A percentile compares a stretch with the other conserved stretches of the same genome.
These are phyloP conservation scores for Drosophila neotestacea DNA, from an alignment of 2,888 invertebrate genomes.

Conservation along the genomic window DNA sequence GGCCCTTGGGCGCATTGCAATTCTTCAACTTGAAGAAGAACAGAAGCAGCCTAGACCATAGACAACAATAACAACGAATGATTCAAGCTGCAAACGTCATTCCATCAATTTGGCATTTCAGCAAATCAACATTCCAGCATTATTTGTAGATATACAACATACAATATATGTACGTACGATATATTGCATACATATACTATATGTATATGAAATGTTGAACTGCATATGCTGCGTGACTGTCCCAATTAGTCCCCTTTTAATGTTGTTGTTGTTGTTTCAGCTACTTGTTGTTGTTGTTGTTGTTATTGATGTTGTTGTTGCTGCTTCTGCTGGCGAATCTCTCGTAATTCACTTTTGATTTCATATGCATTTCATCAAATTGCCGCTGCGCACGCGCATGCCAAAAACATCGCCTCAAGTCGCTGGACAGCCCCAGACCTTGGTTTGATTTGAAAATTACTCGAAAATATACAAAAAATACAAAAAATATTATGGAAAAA, in stretches of 20 bases:
- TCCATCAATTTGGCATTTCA: constrained; percentile 15
- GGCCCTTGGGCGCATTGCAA: constrained; percentile 31
- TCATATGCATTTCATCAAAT: constrained; percentile 82
- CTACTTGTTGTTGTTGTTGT: constrained; percentile 24
- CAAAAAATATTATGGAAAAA: constrained; percentile 14
- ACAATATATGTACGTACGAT: constrained; percentile 2
- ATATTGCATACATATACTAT: constrained; percentile 31
- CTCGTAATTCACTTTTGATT: constrained; percentile 81
- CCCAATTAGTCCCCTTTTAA: constrained; percentile 57
- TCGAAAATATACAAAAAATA: constrained; percentile 40
- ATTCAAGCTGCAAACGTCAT: constrained; percentile 6
- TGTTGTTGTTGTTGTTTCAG: constrained; percentile 23
- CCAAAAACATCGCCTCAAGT: constrained; percentile 60
- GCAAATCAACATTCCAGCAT: constrained; percentile 13
- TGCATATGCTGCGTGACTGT: constrained; percentile 65
- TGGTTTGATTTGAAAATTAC: constrained; percentile 76
- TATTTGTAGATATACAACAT: constrained; percentile 10
- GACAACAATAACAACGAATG: constrained; percentile 7
- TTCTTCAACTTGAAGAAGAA: constrained; percentile 11
- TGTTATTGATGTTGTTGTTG: constrained; percentile 16
- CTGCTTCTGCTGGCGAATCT: constrained; percentile 25
- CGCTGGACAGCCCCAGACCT: constrained; percentile 60
- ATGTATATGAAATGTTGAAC: constrained; percentile 22
- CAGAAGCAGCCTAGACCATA: constrained; percentile 40
- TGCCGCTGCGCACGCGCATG: constrained; percentile 79